Evolutionary conservation across 2,888 invertebrate species (phyloP).

Genomic region (Parthenolecanium corni): DNA sequence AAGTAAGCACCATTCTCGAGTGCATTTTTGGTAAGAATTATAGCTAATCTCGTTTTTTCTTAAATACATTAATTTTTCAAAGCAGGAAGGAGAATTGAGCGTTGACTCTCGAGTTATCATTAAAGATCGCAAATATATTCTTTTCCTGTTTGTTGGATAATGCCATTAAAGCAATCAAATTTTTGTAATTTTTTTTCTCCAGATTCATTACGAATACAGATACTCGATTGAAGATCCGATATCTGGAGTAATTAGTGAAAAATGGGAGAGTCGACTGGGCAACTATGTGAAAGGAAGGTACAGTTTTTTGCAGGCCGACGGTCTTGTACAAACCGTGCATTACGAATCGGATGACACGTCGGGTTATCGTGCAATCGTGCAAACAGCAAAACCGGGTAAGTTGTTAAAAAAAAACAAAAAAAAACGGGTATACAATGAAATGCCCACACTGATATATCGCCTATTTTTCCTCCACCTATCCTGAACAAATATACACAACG

Average conservation of each 20-base stretch:
- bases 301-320: conserved; percentile 36
- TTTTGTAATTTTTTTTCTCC: no score
- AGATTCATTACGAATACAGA: conserved; percentile 36
- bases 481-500: not conserved
- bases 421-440: no score
- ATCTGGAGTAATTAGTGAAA: conserved; percentile 35
- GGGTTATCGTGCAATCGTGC: conserved; percentile 36
- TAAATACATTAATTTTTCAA: no score
- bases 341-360: conserved; percentile 36
- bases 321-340: conserved; percentile 36
- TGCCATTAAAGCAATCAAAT: no score
- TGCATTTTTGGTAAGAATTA: no score
- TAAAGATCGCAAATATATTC: no score
- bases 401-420: not conserved
- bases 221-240: conserved; percentile 36
- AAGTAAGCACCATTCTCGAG: no score
- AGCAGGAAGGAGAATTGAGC: no score
- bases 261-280: conserved; percentile 36
- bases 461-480: not conserved
- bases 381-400: conserved; percentile 34
- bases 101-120: no score
- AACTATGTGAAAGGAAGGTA: conserved; percentile 36
- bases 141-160: no score
- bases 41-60: no score
- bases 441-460: not conserved